These are phyloP conservation scores for Brachyopa scutellaris DNA, from an alignment of 2,888 invertebrate species.

Conservation along the genomic window DNA sequence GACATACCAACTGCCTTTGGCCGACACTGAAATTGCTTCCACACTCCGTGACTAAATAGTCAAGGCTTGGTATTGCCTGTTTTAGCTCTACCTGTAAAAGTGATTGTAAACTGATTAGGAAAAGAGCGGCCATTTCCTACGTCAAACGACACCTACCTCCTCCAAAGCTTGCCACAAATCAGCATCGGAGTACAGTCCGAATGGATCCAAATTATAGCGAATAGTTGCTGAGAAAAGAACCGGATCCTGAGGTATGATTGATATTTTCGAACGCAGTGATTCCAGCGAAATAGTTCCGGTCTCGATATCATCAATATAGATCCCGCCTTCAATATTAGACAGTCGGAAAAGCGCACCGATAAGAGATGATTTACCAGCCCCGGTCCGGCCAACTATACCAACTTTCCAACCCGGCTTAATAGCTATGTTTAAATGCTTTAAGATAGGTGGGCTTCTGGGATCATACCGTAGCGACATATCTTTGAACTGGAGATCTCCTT, in stretches of 20 bases:
- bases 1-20: conserved; percentile 86
- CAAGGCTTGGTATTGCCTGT: conserved; percentile 82
- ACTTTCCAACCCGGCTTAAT: conserved; percentile 88
- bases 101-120: not conserved
- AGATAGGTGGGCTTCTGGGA: conserved; percentile 85
- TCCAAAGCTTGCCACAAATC: conserved; percentile 80
- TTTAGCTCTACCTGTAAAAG: conserved; percentile 83
- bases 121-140: too few species aligned
- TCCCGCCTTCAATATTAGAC: conserved; percentile 86
- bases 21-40: conserved; percentile 87
- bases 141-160: too few species aligned
- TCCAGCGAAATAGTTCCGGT: conserved; percentile 83
- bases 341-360: conserved; percentile 91
- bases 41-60: conserved; percentile 83
- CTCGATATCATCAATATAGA: conserved; percentile 88
- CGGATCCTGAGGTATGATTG: conserved; percentile 85
- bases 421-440: conserved; percentile 87
- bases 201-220: conserved; percentile 86
- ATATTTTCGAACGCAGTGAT: conserved; percentile 83
- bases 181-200: conserved; percentile 78
- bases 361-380: conserved; percentile 91
- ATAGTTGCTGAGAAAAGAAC: conserved; percentile 85
- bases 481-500: conserved; percentile 84
- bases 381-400: conserved; percentile 92
- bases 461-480: conserved; percentile 85